Evolutionary conservation across 1,140 invertebrate genomes (phyloP).

Genomic region (Macrobrachium rosenbergii): DNA sequence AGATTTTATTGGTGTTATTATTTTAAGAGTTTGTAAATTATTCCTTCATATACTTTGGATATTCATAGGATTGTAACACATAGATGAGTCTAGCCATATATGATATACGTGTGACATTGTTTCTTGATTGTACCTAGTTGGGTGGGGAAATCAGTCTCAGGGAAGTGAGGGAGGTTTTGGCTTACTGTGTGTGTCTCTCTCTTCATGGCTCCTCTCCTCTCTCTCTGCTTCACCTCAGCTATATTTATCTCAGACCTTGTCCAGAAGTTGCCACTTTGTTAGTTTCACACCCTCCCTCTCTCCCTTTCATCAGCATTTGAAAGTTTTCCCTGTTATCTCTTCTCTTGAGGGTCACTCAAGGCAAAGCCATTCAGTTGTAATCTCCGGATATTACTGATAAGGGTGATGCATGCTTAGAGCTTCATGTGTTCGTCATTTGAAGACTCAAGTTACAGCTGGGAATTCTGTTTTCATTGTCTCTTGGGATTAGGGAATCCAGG

Average conservation of each 20-base stretch:
- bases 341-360: background rate
- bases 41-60: too few relatives aligned
- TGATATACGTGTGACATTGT: too few relatives aligned
- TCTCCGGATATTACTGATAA: background rate
- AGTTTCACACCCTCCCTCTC: conserved; percentile 19
- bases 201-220: conserved; percentile 5
- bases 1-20: too few relatives aligned
- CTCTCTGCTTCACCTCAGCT: conserved; percentile 3
- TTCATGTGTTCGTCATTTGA: background rate
- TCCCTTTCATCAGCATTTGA: background rate
- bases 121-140: too few relatives aligned
- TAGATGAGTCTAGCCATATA: too few relatives aligned
- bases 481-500: too few relatives aligned
- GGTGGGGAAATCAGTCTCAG: too few relatives aligned
- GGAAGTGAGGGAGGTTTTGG: background rate
- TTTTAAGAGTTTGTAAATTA: too few relatives aligned
- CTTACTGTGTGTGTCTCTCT: conserved; percentile 6
- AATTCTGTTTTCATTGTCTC: too few relatives aligned
- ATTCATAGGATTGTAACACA: too few relatives aligned
- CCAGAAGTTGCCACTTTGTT: conserved; percentile 11
- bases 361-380: background rate
- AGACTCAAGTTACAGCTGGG: too few relatives aligned
- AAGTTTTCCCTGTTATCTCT: background rate
- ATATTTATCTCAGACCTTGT: conserved; percentile 16
- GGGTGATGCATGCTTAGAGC: background rate